These are phyloP conservation scores for Incurvaria masculella DNA, from an alignment of 2,888 invertebrate species.

Conservation along the genomic window DNA sequence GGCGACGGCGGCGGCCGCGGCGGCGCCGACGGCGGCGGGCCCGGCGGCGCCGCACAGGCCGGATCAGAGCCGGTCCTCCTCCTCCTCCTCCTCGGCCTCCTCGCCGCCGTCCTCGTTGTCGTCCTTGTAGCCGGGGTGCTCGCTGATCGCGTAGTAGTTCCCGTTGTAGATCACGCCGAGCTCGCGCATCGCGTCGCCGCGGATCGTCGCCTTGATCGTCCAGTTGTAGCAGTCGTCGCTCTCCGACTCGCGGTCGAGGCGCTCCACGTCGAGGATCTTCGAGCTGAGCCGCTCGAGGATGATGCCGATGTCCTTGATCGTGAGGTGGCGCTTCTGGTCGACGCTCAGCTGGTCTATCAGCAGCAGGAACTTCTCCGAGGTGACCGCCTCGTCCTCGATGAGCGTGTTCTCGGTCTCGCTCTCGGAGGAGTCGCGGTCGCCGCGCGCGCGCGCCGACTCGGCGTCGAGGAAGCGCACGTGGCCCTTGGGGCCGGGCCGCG, in stretches of 20 bases:
- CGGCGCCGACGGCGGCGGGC: constrained; percentile 39
- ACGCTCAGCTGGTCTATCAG: constrained; percentile 91
- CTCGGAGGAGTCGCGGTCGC: constrained; percentile 85
- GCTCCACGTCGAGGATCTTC: constrained; percentile 91
- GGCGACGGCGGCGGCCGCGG: constrained; percentile 26
- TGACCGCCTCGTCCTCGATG: constrained; percentile 86
- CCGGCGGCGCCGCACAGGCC: constrained; percentile 53
- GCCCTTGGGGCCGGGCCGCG: constrained; percentile 59
- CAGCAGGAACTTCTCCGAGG: constrained; percentile 88
- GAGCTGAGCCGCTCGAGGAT: constrained; percentile 89
- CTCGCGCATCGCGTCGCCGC: constrained; percentile 87
- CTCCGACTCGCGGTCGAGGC: constrained; percentile 87
- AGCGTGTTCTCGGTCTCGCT: constrained; percentile 92
- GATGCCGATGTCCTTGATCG: constrained; percentile 93
- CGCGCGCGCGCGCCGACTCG: constrained; percentile 51
- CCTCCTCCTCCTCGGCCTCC: constrained; percentile 82
- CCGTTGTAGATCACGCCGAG: constrained; percentile 93
- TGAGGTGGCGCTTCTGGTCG: constrained; percentile 88
- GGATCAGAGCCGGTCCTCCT: constrained; percentile 65
- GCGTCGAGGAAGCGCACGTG: constrained; percentile 86
- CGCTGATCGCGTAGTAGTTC: constrained; percentile 92
- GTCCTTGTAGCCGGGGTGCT: constrained; percentile 91
- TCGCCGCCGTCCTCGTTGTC: constrained; percentile 83
- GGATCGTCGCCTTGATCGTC: constrained; percentile 94
- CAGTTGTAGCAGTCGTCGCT: constrained; percentile 94